Evolutionary conservation across 2,113 vertebrate species (phyloP), one percentile per base, ranked within the genome.

Genomic region (Peromyscus californicus): DNA sequence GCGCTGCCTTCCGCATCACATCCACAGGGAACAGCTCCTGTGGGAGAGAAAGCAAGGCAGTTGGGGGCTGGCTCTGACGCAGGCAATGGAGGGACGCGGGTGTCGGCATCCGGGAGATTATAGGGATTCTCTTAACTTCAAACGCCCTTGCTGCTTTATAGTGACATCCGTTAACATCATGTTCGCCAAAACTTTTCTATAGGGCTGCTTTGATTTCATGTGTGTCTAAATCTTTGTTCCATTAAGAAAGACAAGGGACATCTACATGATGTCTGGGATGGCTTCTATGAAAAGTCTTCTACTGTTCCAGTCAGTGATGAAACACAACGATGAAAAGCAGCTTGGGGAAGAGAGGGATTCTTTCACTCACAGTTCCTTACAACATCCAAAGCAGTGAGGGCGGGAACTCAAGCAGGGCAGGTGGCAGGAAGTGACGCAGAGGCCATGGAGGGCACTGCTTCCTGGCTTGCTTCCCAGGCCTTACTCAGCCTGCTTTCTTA

Each of bases 11-110:
- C 85, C 98, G 92, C 99, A 99, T 99, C 0, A 98, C 98, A 31
- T 99, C 99, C 94, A 99, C 99, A 0, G 99, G 99, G 95, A 99
- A 99, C 19, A 99, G 98, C 98, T 99, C 99, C 99, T 99, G 1
- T 19, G 84, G 51, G 31, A 86, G 15, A 80, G 31, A 92, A 39
- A 95, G 36, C 78, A 54, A 75, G 67, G 15, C 76, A 0, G 0
- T 54, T 22, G 22, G 61, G 42, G 45, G 72, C 36, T 6, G 51
- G 31, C 1, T 51, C 36, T 75, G 1, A 57, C 63, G 36, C 0
- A 7, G 63, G 11, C 4, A 63, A 5, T 26, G 31, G n/a, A 13
- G 17, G 75, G 33, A 12, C n/a, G 16, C 17, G 69, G 48, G 45
- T 3, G n/a, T 24, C 42, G 90, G 61, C 57, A 93, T 57, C 2